Evolutionary conservation across 2,113 vertebrate species (phyloP).

Genomic region (Bos taurus): DNA sequence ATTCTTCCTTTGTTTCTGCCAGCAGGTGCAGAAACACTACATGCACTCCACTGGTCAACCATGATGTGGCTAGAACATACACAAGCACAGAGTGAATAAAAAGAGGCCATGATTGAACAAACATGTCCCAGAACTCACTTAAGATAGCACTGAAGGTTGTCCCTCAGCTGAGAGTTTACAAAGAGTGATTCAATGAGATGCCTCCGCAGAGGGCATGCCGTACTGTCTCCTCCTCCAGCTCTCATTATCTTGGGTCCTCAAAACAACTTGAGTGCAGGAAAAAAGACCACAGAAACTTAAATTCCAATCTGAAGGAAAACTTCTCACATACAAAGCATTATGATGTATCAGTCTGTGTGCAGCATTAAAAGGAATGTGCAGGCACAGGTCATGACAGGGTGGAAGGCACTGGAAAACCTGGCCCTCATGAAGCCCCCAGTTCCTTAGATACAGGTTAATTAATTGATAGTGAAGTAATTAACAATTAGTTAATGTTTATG

Average conservation of each 20-base stretch:
- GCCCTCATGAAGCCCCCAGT: neutral
- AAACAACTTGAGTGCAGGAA: neutral
- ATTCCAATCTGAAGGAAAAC: neutral
- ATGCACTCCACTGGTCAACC: no score
- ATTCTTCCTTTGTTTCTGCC: neutral
- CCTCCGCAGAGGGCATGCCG: no score
- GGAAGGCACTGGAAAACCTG: neutral
- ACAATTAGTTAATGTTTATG: neutral
- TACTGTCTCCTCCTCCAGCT: neutral
- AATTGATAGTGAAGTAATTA: neutral
- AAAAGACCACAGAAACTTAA: neutral
- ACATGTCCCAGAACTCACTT: neutral
- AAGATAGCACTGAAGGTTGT: neutral
- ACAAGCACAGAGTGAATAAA: neutral
- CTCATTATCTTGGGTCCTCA: neutral
- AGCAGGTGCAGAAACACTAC: neutral
- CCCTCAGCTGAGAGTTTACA: neutral
- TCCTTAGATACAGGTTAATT: neutral
- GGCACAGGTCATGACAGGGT: neutral
- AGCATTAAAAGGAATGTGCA: neutral
- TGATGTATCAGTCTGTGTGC: neutral
- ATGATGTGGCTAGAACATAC: neutral
- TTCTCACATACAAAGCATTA: neutral
- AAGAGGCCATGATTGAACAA: neutral
- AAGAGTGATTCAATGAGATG: neutral